Conservation (phyloP, 2,888 invertebrate genomes). For the Luperina nickerlii region DNA sequence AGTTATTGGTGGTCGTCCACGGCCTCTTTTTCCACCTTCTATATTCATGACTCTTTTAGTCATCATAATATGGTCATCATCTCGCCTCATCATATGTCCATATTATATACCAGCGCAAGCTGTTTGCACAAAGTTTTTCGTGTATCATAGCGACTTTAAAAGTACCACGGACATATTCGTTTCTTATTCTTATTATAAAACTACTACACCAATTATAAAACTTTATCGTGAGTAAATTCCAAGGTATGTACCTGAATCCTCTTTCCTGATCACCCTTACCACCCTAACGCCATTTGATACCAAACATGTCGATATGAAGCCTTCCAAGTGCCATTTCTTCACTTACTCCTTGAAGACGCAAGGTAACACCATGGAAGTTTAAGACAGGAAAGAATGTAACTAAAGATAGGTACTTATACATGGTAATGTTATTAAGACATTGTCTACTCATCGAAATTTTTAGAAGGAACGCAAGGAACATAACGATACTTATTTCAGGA, state of each 20-base stretch:
- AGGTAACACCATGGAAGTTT: conserved; percentile 41
- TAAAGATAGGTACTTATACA: not conserved
- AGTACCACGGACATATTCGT: no score
- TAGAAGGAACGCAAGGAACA: not conserved
- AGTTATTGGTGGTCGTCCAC: no score
- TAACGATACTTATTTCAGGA: not conserved
- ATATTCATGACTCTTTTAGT: not conserved
- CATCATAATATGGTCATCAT: no score
- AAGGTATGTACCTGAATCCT: not conserved
- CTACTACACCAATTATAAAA: not conserved
- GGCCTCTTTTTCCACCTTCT: no score
- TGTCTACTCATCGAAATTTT: not conserved
- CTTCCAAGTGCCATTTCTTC: conserved; percentile 47
- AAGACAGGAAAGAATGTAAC: conserved; percentile 29
- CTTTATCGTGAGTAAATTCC: not conserved
- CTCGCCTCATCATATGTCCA: no score
- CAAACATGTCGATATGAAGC: conserved; percentile 55
- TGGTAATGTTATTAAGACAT: no score
- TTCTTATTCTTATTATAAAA: no score
- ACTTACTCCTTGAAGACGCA: conserved; percentile 50
- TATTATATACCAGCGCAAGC: no score
- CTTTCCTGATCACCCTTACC: conserved; percentile 3
- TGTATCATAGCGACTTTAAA: no score
- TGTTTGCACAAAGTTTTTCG: no score
- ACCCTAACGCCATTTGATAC: conserved; percentile 55